Evolutionary conservation across 2,888 invertebrate genomes (phyloP).

Genomic region (Resseliella maxima): DNA sequence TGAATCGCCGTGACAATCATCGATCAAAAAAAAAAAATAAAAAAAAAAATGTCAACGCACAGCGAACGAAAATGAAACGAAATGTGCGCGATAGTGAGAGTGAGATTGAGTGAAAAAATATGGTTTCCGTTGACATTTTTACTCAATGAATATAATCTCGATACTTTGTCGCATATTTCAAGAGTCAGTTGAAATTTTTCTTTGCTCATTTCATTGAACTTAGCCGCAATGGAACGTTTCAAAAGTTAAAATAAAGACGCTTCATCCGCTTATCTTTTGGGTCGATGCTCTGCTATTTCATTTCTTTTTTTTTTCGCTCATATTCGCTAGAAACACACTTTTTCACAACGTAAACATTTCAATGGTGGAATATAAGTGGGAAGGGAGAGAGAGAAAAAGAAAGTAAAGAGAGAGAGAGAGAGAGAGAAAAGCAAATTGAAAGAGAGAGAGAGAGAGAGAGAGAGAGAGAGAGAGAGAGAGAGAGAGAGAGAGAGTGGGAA

Average conservation of each 20-base stretch:
- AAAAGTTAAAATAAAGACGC: conserved; percentile 43
- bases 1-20: not conserved
- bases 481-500: too few species aligned
- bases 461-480: too few species aligned
- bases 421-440: too few species aligned
- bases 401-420: too few species aligned
- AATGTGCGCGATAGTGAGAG: not conserved
- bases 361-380: not conserved
- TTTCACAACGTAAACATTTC: not conserved
- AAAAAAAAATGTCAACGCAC: too few species aligned
- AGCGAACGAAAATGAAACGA: not conserved
- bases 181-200: not conserved
- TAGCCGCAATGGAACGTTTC: conserved; percentile 23
- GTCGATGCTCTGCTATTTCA: not conserved
- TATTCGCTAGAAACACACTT: not conserved
- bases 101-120: not conserved
- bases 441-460: too few species aligned
- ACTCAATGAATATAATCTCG: not conserved
- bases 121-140: not conserved
- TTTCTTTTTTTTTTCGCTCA: not conserved
- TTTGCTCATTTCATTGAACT: conserved; percentile 5
- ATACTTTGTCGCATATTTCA: not conserved
- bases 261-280: conserved; percentile 24
- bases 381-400: too few species aligned
- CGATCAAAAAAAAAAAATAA: not conserved